Conservation (phyloP, 1,140 invertebrate genomes). For the Maniola jurtina region DNA sequence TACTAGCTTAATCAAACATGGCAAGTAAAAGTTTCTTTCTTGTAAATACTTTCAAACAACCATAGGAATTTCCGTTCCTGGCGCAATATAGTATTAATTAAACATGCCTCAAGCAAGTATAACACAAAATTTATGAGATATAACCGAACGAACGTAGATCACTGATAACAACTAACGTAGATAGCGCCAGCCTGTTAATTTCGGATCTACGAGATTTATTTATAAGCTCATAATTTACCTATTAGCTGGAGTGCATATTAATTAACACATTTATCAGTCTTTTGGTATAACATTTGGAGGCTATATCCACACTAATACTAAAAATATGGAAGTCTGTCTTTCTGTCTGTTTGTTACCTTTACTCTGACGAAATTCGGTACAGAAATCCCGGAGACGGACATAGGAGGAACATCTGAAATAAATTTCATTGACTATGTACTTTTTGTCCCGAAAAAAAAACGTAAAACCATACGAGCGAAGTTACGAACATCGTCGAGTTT, state of each 20-base stretch:
- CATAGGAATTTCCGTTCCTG: slow-evolving; percentile 34
- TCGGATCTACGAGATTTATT: slow-evolving; percentile 26
- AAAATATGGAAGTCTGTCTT: too few species aligned
- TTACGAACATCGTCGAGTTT: too few species aligned
- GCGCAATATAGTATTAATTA: slow-evolving; percentile 26
- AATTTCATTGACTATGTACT: too few species aligned
- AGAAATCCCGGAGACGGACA: too few species aligned
- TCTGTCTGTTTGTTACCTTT: too few species aligned
- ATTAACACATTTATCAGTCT: slow-evolving; percentile 16
- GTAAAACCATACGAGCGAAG: too few species aligned
- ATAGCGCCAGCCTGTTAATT: slow-evolving; percentile 27
- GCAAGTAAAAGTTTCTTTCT: slow-evolving; percentile 41
- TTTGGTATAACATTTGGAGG: not conserved
- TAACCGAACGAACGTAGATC: slow-evolving; percentile 19
- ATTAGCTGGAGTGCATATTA: slow-evolving; percentile 13
- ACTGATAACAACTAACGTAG: slow-evolving; percentile 8
- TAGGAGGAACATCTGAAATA: too few species aligned
- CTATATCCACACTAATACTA: not conserved
- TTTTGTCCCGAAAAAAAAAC: too few species aligned
- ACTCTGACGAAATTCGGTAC: too few species aligned
- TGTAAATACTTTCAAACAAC: slow-evolving; percentile 43
- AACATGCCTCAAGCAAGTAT: slow-evolving; percentile 18
- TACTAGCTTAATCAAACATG: slow-evolving; percentile 26
- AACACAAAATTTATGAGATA: slow-evolving; percentile 22
- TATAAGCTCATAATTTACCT: slow-evolving; percentile 19